Evolutionary conservation across 2,888 invertebrate species (phyloP), one percentile per base, ranked within the genome.

Genomic region (Rhagonycha lutea): DNA sequence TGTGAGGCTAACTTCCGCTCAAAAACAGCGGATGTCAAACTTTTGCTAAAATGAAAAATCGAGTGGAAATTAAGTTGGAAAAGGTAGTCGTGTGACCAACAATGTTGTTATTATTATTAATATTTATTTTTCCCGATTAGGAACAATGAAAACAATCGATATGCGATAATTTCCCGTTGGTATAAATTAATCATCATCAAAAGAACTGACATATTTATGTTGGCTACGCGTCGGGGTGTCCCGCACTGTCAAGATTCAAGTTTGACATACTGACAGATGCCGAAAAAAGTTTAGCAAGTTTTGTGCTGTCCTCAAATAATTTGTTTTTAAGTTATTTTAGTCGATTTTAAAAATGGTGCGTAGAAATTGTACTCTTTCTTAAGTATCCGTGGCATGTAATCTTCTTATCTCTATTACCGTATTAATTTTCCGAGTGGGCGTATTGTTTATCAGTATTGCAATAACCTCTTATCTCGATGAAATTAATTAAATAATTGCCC

Each of bases 361-460:
- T 67, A 18, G 12, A 29, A 47, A 10, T 26, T 60, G 47, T 24
- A n/a, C n/a, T 47, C 47, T n/a, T 28, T 47, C n/a, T 47, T 47
- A 47, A n/a, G 47, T 47, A 47, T 47, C 47, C 47, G 47, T n/a
- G 47, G 47, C 47, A 47, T 47, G 47, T n/a, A 47, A 47, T 47
- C n/a, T 47, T 47, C 7, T 47, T 47, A 47, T 47, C 47, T 47
- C n/a, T n/a, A 47, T 47, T 47, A 47, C 47, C n/a, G n/a, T n/a
- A 47, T n/a, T 47, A 47, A n/a, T 0, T 47, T 47, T 47, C n/a
- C n/a, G 65, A 32, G 76, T 75, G 77, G 79, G 79, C 79, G 79
- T 79, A 72, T 68, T 63, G 68, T n/a, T 63, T 70, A 73, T 74
- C 32, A 18, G 69, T 67, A 68, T 61, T 67, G 63, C 71, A 74